Evolutionary conservation across 2,113 vertebrate genomes (phyloP).

Genomic region (Callorhinus ursinus): DNA sequence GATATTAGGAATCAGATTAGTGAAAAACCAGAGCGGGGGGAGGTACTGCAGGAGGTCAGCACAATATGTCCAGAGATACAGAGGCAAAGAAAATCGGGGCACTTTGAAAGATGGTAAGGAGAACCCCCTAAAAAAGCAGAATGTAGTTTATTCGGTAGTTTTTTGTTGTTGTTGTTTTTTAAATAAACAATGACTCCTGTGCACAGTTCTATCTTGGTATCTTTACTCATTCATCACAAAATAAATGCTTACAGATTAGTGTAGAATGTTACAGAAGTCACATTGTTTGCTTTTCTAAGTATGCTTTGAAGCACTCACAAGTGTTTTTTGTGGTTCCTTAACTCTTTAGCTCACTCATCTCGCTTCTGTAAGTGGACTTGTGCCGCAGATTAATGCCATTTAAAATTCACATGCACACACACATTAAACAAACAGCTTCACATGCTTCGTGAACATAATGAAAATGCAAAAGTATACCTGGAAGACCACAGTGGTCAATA

Average conservation of each 20-base stretch:
- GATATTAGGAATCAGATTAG: not conserved
- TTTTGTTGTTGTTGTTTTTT: not conserved
- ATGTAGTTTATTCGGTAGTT: conserved; percentile 18
- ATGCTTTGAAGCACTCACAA: not conserved
- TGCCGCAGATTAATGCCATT: conserved; percentile 68
- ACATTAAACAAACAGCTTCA: conserved; percentile 47
- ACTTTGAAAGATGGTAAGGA: conserved; percentile 26
- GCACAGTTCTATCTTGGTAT: not conserved
- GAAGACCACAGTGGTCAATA: conserved; percentile 44
- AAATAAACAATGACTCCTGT: not conserved
- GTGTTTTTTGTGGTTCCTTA: conserved; percentile 39
- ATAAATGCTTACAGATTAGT: conserved; percentile 46
- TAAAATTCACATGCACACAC: conserved; percentile 21
- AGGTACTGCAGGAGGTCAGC: not conserved
- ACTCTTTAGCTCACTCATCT: conserved; percentile 53
- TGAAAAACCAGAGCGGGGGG: not conserved
- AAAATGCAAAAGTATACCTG: conserved; percentile 32
- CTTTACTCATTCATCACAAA: conserved; percentile 41
- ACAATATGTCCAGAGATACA: not conserved
- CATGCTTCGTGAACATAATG: conserved; percentile 47
- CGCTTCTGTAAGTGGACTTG: conserved; percentile 29
- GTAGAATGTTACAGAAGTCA: not conserved
- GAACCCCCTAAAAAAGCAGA: not conserved
- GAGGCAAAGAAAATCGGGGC: not conserved
- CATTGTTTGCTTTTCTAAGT: conserved; percentile 34